These are phyloP conservation scores for Rachycentron canadum DNA, from an alignment of 2,797 vertebrate genomes.

Conservation along the genomic window DNA sequence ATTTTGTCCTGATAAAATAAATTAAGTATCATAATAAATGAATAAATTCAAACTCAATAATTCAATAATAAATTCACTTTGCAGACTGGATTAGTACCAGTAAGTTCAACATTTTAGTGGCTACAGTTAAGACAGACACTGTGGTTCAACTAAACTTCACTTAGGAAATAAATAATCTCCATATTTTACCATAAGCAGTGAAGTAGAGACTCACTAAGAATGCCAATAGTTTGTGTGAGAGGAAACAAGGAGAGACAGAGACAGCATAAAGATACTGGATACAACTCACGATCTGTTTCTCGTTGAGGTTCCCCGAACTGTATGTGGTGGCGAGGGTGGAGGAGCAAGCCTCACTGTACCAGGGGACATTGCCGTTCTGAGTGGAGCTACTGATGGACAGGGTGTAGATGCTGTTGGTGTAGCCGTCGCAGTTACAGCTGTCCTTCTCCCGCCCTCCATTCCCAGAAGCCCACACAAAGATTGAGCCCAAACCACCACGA, in stretches of 20 bases:
- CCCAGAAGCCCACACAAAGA: conserved; percentile 98
- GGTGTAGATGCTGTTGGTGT: conserved; percentile 99
- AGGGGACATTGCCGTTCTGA: conserved; percentile 94
- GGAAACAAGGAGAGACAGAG: neutral
- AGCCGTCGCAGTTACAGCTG: conserved; percentile 99
- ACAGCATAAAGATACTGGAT: conserved; percentile 83
- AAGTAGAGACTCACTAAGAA: conserved; percentile 3
- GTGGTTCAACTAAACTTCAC: conserved; percentile 2
- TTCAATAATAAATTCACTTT: neutral
- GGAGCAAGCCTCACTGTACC: conserved; percentile 99
- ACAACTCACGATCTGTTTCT: conserved; percentile 96
- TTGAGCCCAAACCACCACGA: conserved; percentile 93
- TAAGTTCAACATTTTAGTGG: neutral
- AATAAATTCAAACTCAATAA: no score
- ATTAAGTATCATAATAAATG: no score
- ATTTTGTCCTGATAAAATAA: no score
- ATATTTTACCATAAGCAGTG: neutral
- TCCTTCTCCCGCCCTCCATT: conserved; percentile 95
- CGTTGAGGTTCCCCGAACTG: conserved; percentile 95
- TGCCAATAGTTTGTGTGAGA: neutral
- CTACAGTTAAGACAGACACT: neutral
- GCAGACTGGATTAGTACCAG: neutral
- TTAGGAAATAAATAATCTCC: neutral
- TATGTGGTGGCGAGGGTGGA: conserved; percentile 98
- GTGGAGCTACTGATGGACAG: conserved; percentile 98